Base-by-base conservation (phyloP, 2,888 invertebrate species). In the Phortica magna region DNA sequence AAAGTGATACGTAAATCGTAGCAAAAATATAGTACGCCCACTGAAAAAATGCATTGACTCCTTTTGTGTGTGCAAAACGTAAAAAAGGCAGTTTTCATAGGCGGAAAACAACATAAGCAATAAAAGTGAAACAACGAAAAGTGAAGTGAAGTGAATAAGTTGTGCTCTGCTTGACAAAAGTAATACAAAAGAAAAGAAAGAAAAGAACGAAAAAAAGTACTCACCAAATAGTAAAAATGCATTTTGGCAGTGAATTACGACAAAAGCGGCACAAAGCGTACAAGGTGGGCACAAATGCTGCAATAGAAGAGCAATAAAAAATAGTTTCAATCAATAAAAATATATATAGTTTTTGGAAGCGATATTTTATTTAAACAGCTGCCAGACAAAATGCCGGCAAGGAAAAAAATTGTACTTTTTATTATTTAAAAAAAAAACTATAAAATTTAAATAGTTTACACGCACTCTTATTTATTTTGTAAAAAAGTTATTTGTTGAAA, bases 41-140 rank as follows among this genome's bases (percentile, higher is more conserved):
- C 75, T 79, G 73, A 75, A 76, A 77, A 73, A 75, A 76, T 77
- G 74, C 82, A 78, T 80, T 83, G 84, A 81, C 83, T 81, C 80
- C 77, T 85, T 77, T 81, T 17, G 73, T 73, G 41, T 59, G 65
- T 74, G 64, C 64, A 59, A 7, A 42, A 12, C 14, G 39, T 39
- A 61, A 61, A 19, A 61, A 61, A 61, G 17, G 19, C 10, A 17
- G 9, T 59, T 59, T 59, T 10, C 19, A 59, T 59, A 59, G 22
- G 61, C 61, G 7, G 31, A 61, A 14, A 61, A 61, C 7, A 31
- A 31, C 5, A 31, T 31, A 31, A 31, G 31, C 17, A 74, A 64
- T 64, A 55, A 64, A 64, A 74, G 42, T 9, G 17, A 48, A 70
- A 39, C 48, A 12, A 64, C 22, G 55, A 59, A 74, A 79, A 76